These are phyloP conservation scores for Myotis pilosus DNA, from an alignment of 2,797 vertebrate genomes.

Conservation along the genomic window DNA sequence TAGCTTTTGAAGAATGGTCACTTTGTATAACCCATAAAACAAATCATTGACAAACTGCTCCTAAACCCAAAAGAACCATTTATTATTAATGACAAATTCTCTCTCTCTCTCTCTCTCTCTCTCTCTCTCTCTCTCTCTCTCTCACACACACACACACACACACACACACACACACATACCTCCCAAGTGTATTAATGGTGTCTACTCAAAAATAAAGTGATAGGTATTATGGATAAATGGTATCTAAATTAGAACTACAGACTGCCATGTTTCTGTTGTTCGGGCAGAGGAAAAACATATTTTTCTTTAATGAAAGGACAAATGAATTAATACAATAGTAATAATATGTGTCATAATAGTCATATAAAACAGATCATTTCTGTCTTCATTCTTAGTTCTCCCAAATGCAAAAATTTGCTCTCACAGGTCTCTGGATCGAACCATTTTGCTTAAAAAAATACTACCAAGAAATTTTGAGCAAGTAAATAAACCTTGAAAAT, in stretches of 20 bases:
- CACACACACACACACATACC: background rate
- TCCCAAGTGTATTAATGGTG: background rate
- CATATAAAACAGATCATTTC: background rate
- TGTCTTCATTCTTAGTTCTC: background rate
- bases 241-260: background rate
- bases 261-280: conserved; percentile 33
- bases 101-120: no score
- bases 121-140: no score
- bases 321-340: background rate
- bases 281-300: background rate
- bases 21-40: conserved; percentile 74
- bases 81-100: conserved; percentile 70
- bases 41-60: conserved; percentile 70
- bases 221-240: conserved; percentile 34
- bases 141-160: background rate
- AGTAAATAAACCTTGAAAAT: conserved; percentile 14
- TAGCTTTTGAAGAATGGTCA: conserved; percentile 77
- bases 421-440: background rate
- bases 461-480: background rate
- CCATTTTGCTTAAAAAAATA: conserved; percentile 13
- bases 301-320: conserved; percentile 25
- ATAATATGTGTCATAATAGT: background rate
- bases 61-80: conserved; percentile 60
- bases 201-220: conserved; percentile 49
- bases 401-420: background rate